Conservation (phyloP, 2,888 invertebrate genomes). For the Asteroscopus sphinx region DNA sequence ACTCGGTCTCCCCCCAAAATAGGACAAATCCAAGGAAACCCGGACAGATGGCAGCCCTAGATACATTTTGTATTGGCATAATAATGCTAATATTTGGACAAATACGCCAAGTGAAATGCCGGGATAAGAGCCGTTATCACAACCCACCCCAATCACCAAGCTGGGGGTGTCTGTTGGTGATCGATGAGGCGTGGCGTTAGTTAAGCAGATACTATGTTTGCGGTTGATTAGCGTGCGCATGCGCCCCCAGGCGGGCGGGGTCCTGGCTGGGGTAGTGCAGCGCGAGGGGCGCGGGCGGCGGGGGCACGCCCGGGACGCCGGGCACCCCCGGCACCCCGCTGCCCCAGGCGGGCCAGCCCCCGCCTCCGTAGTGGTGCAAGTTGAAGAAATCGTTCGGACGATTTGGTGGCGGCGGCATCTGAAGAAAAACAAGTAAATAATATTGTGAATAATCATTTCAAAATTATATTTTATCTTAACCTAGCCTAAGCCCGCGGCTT, state of each 20-base stretch:
- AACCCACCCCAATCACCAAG: not conserved
- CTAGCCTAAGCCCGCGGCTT: too few relatives aligned
- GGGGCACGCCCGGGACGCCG: slow-evolving; percentile 60
- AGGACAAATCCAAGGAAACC: too few relatives aligned
- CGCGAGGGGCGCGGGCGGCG: slow-evolving; percentile 89
- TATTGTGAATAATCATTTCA: not conserved
- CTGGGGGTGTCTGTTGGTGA: not conserved
- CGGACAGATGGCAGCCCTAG: too few relatives aligned
- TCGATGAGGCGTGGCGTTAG: not conserved
- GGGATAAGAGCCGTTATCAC: too few relatives aligned
- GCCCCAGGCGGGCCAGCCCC: slow-evolving; percentile 70
- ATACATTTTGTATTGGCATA: too few relatives aligned
- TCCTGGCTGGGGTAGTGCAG: slow-evolving; percentile 99
- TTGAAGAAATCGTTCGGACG: slow-evolving; percentile 92
- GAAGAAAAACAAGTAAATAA: slow-evolving; percentile 10
- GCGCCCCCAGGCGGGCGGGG: slow-evolving; percentile 96
- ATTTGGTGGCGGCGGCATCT: slow-evolving; percentile 86
- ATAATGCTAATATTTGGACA: too few relatives aligned
- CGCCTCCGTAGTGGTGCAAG: slow-evolving; percentile 84
- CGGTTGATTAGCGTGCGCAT: slow-evolving; percentile 81
- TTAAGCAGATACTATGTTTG: slow-evolving; percentile 69
- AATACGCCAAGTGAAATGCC: too few relatives aligned
- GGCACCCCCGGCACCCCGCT: slow-evolving; percentile 38
- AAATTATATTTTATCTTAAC: too few relatives aligned
- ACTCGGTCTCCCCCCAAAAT: too few relatives aligned